phyloP scores from a whole-genome alignment of 2,797 vertebrate genomes.

The Hyperoplus lanceolatus region DNA sequence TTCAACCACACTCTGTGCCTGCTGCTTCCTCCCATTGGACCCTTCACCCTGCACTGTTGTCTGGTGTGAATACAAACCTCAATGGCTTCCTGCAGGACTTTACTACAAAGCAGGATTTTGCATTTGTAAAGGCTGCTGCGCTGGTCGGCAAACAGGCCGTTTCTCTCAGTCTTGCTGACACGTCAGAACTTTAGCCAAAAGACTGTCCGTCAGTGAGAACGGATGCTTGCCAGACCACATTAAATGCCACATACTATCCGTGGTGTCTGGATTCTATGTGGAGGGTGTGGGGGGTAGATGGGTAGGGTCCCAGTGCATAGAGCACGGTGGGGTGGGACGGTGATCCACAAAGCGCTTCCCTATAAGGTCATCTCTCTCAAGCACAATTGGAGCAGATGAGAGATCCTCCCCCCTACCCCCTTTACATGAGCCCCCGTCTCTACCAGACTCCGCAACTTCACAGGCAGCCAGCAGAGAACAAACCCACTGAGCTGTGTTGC shows the following conservation, averaged over 20 bases:
- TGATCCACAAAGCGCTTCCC: conserved; percentile 86
- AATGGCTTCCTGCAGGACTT: conserved; percentile 11
- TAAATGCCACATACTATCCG: conserved; percentile 87
- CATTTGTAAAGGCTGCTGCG: conserved; percentile 31
- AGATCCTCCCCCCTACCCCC: conserved; percentile 54
- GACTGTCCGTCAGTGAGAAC: conserved; percentile 72
- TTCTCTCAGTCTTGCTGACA: conserved; percentile 68
- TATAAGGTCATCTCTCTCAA: conserved; percentile 90
- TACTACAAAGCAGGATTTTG: conserved; percentile 17
- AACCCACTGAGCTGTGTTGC: conserved; percentile 41
- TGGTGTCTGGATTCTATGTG: conserved; percentile 88
- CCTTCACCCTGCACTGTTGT: background rate
- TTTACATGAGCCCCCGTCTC: conserved; percentile 24
- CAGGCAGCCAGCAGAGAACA: conserved; percentile 58
- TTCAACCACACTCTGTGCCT: background rate
- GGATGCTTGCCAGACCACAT: conserved; percentile 86
- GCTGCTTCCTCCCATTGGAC: background rate
- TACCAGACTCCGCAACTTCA: conserved; percentile 56
- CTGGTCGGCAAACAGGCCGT: conserved; percentile 31
- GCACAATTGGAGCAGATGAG: conserved; percentile 85
- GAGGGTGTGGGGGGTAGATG: conserved; percentile 74
- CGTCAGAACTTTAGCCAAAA: conserved; percentile 66
- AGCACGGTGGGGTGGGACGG: conserved; percentile 57
- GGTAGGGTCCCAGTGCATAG: conserved; percentile 68
- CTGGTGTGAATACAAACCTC: conserved; percentile 25